Conservation (phyloP, 2,888 invertebrate species). For the Cosmorhoe ocellata region DNA sequence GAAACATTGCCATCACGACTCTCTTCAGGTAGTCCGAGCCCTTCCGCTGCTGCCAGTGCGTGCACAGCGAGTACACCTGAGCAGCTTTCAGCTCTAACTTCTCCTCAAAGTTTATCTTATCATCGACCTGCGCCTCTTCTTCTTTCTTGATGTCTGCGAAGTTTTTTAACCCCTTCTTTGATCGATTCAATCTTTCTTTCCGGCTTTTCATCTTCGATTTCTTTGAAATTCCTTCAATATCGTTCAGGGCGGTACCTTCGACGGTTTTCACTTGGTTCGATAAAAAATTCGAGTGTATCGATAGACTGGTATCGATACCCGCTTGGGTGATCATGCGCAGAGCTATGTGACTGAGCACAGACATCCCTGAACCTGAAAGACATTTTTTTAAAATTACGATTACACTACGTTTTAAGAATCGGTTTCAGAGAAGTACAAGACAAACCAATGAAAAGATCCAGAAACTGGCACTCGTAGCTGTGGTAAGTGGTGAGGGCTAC, state of each 20-base stretch:
- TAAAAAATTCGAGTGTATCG: conserved; percentile 71
- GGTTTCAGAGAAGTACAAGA: background rate
- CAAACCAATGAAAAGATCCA: conserved; percentile 87
- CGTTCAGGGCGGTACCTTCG: conserved; percentile 57
- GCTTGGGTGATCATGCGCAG: conserved; percentile 90
- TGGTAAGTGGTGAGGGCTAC: conserved; percentile 86
- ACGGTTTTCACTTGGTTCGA: conserved; percentile 57
- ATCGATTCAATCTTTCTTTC: conserved; percentile 68
- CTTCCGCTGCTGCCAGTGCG: conserved; percentile 83
- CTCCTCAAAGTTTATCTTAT: conserved; percentile 58
- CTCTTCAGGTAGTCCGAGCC: conserved; percentile 88
- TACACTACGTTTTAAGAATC: too few relatives aligned
- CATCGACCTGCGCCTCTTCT: conserved; percentile 49
- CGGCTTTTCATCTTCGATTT: conserved; percentile 70
- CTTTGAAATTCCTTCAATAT: conserved; percentile 66
- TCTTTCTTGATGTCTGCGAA: conserved; percentile 57
- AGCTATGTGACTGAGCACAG: conserved; percentile 88
- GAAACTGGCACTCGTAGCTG: conserved; percentile 87
- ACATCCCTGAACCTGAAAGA: conserved; percentile 88
- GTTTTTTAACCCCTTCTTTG: conserved; percentile 60
- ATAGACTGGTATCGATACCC: conserved; percentile 71
- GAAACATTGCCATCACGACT: conserved; percentile 89
- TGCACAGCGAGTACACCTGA: conserved; percentile 85
- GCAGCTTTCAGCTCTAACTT: conserved; percentile 63
- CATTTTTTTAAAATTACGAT: too few relatives aligned